Evolutionary conservation across 2,113 vertebrate genomes (phyloP), one percentile per base, ranked within the genome.

Genomic region (Rhabdornis inornatus): DNA sequence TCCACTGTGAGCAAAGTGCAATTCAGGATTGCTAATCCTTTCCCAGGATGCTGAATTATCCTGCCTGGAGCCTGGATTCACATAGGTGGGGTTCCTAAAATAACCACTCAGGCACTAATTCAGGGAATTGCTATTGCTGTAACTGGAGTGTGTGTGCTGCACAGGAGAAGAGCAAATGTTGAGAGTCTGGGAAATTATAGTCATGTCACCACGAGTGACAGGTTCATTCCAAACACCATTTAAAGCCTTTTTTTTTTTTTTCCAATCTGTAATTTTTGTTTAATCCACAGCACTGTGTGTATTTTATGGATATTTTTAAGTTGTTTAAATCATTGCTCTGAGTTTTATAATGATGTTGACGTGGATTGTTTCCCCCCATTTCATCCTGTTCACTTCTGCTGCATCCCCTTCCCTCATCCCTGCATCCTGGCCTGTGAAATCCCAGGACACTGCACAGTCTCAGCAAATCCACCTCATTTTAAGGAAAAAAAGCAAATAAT

Each of bases 171-270:
- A 91, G 53, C 79, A 86, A 69, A 59, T 13, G 76, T 57, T 4
- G 11, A 72, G 13, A 56, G 56, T 70, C 49, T 94, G 78, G 56
- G 70, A 86, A 94, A 95, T 96, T 89, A 78, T 0, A 93, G 71
- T 53, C 52, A 0, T 64, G 76, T 94, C 87, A 83, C 55, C 52
- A 11, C 16, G 39, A 91, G 30, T 81, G 93, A 90, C 94, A 96
- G 52, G 15, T 74, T 92, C 92, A 78, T 42, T 93, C 83, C 71
- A 94, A 96, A 96, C 93, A 96, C 19, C 21, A 1, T 39, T 85
- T 76, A 57, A 37, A 25, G 53, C 13, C 17, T 39, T 15, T 6
- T 21, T 6, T 24, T 2, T 2, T 59, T 65, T 35, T 17, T 23
- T 18, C 0, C 31, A 71, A 19, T 50, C 52, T 71, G 60, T 83